These are phyloP conservation scores for Amblyopsis rosae DNA, from an alignment of 2,113 vertebrate species.

Conservation along the genomic window DNA sequence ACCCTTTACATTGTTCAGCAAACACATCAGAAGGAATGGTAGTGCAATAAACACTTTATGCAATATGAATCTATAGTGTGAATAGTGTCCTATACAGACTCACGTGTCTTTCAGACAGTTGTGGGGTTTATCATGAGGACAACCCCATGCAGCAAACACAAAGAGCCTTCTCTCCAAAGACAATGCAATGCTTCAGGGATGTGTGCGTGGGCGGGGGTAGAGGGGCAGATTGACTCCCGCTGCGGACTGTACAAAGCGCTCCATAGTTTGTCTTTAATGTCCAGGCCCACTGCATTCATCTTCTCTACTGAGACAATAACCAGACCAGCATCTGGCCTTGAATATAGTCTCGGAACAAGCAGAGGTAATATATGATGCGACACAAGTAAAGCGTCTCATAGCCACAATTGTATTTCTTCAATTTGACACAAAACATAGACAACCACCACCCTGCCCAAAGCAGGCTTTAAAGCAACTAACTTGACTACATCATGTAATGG, in stretches of 20 bases:
- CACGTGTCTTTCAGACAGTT: constrained; percentile 53
- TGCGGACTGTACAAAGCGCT: constrained; percentile 59
- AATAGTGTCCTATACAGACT: constrained; percentile 39
- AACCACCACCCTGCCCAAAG: too few relatives aligned
- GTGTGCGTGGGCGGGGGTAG: constrained; percentile 53
- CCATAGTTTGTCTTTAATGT: constrained; percentile 46
- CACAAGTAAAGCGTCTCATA: background rate
- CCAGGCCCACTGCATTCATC: constrained; percentile 40
- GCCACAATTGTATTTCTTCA: background rate
- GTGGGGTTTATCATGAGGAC: constrained; percentile 56
- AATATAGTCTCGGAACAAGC: constrained; percentile 33
- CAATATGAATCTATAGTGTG: constrained; percentile 37
- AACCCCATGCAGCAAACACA: constrained; percentile 49
- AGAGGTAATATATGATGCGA: constrained; percentile 5
- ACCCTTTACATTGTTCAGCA: constrained; percentile 44
- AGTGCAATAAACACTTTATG: constrained; percentile 45
- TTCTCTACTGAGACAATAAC: constrained; percentile 38
- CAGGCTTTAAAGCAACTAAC: too few relatives aligned
- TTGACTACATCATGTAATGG: too few relatives aligned
- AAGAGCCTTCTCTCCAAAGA: constrained; percentile 62
- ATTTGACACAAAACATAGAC: too few relatives aligned
- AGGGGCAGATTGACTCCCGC: constrained; percentile 57
- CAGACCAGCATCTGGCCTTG: constrained; percentile 21
- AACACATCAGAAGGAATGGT: constrained; percentile 8
- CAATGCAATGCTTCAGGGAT: constrained; percentile 66